A percentile compares a stretch with the other conserved stretches of the same genome.
phyloP scores from a whole-genome alignment of 2,113 vertebrate genomes.

The Boleophthalmus pectinirostris region DNA sequence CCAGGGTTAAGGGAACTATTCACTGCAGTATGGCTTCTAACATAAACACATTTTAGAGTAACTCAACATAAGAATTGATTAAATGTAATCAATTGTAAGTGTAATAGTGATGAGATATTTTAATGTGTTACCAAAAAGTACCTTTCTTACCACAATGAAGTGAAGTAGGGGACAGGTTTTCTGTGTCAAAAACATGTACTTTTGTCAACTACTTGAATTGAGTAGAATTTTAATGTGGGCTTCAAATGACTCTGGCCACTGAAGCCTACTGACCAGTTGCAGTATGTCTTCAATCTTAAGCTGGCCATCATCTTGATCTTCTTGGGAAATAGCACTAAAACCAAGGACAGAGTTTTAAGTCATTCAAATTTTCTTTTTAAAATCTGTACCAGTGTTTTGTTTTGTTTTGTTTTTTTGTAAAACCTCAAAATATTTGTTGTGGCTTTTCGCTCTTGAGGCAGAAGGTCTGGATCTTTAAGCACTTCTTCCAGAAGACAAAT shows the following conservation, averaged over 20 bases:
- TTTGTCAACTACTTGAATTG: conserved; percentile 6
- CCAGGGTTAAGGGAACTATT: background rate
- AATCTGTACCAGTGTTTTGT: too few relatives aligned
- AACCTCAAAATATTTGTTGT: conserved; percentile 92
- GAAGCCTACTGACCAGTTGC: conserved; percentile 82
- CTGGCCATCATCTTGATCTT: conserved; percentile 91
- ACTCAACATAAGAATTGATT: background rate
- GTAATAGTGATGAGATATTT: background rate
- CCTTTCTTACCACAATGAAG: conserved; percentile 73
- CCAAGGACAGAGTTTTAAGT: conserved; percentile 1
- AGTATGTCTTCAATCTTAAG: conserved; percentile 90
- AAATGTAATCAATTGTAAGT: background rate
- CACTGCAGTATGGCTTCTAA: background rate
- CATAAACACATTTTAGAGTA: background rate
- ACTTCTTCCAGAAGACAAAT: conserved; percentile 91
- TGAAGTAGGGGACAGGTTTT: conserved; percentile 70
- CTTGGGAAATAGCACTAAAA: conserved; percentile 89
- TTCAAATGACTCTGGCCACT: background rate
- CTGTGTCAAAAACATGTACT: conserved; percentile 54
- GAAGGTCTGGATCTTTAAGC: conserved; percentile 89
- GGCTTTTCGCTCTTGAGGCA: conserved; percentile 96
- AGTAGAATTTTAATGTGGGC: background rate
- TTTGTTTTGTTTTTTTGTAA: background rate
- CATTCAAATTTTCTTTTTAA: too few relatives aligned
- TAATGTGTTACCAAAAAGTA: background rate